Conservation (phyloP, 2,113 vertebrate species). For the Canis aureus region DNA sequence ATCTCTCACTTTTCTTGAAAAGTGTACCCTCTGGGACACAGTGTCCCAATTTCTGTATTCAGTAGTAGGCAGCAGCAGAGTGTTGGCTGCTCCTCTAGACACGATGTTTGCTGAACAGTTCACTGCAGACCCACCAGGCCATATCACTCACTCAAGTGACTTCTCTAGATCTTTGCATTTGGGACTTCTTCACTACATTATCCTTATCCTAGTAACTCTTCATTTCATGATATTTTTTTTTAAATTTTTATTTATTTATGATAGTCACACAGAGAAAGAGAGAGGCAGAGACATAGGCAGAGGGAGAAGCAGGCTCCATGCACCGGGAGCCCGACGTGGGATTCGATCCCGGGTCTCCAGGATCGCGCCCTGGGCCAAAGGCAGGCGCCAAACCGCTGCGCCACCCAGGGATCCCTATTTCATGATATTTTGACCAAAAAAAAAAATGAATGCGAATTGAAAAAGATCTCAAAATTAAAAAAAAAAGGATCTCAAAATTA, state of each 20-base stretch:
- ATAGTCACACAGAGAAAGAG: no score
- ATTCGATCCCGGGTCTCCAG: no score
- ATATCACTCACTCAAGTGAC: not conserved
- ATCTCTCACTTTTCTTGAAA: not conserved
- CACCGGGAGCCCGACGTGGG: no score
- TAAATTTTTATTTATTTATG: no score
- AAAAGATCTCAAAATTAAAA: not conserved
- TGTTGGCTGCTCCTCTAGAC: rapidly evolving
- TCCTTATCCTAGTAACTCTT: not conserved
- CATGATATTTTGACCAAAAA: conserved; percentile 4
- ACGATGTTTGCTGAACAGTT: not conserved
- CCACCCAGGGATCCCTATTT: no score
- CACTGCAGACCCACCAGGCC: not conserved
- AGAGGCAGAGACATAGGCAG: no score
- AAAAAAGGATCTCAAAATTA: not conserved
- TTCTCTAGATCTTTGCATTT: not conserved
- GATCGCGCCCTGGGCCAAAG: no score
- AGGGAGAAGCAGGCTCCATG: no score
- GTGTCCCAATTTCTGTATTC: not conserved
- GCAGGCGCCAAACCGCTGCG: no score
- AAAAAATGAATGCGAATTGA: not conserved
- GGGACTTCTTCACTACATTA: not conserved
- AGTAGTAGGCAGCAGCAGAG: not conserved
- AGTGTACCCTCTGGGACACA: not conserved
- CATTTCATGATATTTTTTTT: not conserved